phyloP scores from a whole-genome alignment of 1,140 invertebrate species.

The Cherax quadricarinatus region DNA sequence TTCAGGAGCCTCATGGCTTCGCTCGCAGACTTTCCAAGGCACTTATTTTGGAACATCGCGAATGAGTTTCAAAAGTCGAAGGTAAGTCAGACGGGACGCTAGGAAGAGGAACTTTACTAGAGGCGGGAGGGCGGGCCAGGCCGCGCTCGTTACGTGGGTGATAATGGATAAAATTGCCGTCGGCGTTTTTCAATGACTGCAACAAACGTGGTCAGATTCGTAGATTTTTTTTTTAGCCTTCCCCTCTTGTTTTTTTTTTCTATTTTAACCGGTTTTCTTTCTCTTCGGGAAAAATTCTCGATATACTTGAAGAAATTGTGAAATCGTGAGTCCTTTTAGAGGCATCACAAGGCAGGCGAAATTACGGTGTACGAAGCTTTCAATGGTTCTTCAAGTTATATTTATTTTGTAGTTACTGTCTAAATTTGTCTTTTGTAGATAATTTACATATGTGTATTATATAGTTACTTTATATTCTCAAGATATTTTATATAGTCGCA shows the following conservation, averaged over 20 bases:
- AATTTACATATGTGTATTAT: no score
- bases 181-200: conserved; percentile 67
- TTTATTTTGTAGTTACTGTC: no score
- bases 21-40: conserved; percentile 8
- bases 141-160: conserved; percentile 54
- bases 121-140: not conserved
- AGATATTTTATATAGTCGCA: no score
- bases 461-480: no score
- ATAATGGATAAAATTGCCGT: conserved; percentile 68
- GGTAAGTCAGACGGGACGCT: not conserved
- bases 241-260: not conserved
- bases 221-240: conserved; percentile 42
- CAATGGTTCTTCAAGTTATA: no score
- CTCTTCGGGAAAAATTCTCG: not conserved
- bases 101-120: not conserved
- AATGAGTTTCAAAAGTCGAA: no score
- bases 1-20: not conserved
- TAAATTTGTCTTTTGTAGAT: no score
- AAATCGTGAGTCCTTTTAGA: no score
- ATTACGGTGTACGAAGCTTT: no score
- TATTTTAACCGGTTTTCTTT: not conserved
- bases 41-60: no score
- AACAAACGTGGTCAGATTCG: conserved; percentile 68
- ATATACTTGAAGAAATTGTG: no score
- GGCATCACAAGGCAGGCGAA: no score